Conservation (phyloP, 2,113 vertebrate genomes). For the Mormoops blainvillei region DNA sequence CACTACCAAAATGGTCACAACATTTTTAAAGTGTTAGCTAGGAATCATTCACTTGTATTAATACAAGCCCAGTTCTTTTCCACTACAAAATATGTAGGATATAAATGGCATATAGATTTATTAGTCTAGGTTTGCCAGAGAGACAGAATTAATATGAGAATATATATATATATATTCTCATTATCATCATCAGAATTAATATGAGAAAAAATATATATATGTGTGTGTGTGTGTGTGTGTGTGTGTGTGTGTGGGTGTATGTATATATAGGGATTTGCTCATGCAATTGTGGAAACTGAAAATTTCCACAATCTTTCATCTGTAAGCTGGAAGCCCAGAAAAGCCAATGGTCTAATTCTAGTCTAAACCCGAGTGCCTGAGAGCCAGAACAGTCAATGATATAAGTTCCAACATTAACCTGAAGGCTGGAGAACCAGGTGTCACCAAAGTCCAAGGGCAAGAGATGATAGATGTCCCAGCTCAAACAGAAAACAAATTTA, state of each 20-base stretch:
- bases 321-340: not conserved
- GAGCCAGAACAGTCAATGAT: no score
- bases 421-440: not conserved
- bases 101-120: not conserved
- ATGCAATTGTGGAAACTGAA: not conserved
- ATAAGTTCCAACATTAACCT: not conserved
- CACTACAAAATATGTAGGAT: not conserved
- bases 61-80: not conserved
- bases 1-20: not conserved
- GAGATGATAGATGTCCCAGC: not conserved
- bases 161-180: not conserved
- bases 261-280: not conserved
- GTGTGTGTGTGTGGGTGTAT: no score
- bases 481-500: not conserved
- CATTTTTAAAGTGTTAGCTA: not conserved
- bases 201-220: no score
- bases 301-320: not conserved
- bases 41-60: not conserved
- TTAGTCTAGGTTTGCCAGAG: not conserved
- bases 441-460: not conserved
- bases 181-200: no score
- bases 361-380: no score
- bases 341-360: no score
- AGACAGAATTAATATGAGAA: not conserved
- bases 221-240: no score